A percentile compares a stretch with the other conserved stretches of the same genome.
phyloP scores from a whole-genome alignment of 1,140 invertebrate species.

The Lithobius niger region DNA sequence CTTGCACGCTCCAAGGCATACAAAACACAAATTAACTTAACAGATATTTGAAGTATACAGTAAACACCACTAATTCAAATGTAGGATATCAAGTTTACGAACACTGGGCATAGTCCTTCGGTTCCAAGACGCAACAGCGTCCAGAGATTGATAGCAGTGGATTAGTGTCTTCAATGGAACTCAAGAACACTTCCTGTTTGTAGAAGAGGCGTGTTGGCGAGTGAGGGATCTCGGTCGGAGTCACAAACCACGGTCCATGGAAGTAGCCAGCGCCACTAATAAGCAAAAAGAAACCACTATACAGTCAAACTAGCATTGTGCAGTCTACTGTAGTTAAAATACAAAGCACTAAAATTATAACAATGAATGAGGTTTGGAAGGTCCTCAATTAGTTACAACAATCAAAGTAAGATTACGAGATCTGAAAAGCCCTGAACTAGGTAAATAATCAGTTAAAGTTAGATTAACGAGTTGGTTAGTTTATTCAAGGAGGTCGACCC shows the following conservation, averaged over 20 bases:
- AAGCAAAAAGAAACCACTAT: slow-evolving; percentile 27
- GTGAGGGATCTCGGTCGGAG: slow-evolving; percentile 70
- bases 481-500: no score
- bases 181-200: slow-evolving; percentile 86
- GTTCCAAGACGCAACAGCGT: slow-evolving; percentile 79
- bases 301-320: no score
- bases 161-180: slow-evolving; percentile 80
- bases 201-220: slow-evolving; percentile 63
- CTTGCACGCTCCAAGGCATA: no score
- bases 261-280: slow-evolving; percentile 79
- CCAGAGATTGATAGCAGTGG: slow-evolving; percentile 79
- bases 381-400: no score
- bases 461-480: no score
- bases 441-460: no score
- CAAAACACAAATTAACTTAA: not conserved
- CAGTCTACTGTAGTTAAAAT: no score
- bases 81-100: slow-evolving; percentile 31
- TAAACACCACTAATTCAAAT: not conserved
- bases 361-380: no score
- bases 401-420: no score
- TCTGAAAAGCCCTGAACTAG: no score
- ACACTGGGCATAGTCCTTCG: slow-evolving; percentile 81
- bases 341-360: no score
- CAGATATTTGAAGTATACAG: not conserved
- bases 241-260: slow-evolving; percentile 82